A percentile compares a stretch with the other conserved stretches of the same genome.
Conservation (phyloP, 2,113 vertebrate species). For the Cyprinodon brontotheroides region DNA sequence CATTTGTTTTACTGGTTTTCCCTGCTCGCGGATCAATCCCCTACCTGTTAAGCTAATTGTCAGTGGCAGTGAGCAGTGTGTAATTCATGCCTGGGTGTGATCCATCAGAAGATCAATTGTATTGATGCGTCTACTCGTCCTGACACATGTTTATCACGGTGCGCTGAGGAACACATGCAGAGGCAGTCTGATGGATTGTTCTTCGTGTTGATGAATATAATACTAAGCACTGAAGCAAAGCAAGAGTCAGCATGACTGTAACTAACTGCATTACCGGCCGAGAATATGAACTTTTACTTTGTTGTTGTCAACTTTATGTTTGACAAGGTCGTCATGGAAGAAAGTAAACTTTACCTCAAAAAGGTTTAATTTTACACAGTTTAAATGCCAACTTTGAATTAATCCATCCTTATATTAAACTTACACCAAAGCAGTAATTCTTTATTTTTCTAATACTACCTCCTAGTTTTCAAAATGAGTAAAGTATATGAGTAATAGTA, state of each 20-base stretch:
- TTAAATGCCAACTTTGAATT: no score
- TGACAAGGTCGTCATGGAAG: no score
- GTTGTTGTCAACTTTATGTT: background rate
- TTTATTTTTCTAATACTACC: no score
- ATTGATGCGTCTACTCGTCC: constrained; percentile 46
- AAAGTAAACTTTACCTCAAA: no score
- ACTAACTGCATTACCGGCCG: background rate
- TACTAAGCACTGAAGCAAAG: background rate
- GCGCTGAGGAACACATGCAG: constrained; percentile 18
- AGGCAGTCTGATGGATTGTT: constrained; percentile 10
- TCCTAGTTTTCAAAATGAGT: no score
- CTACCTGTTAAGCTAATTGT: constrained; percentile 73
- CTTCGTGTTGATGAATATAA: constrained; percentile 28
- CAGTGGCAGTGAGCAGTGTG: constrained; percentile 44
- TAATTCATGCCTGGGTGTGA: constrained; percentile 48
- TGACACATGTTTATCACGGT: constrained; percentile 55
- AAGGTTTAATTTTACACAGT: no score
- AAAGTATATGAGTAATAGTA: no score
- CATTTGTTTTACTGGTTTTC: constrained; percentile 16
- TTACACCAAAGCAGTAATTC: no score
- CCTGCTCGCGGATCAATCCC: constrained; percentile 47
- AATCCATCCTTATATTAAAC: no score
- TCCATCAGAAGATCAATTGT: constrained; percentile 66
- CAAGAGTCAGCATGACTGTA: background rate
- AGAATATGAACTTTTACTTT: background rate